Evolutionary conservation across 2,888 invertebrate species (phyloP), one percentile per base, ranked within the genome.

Genomic region (Drosophila demipolita): DNA sequence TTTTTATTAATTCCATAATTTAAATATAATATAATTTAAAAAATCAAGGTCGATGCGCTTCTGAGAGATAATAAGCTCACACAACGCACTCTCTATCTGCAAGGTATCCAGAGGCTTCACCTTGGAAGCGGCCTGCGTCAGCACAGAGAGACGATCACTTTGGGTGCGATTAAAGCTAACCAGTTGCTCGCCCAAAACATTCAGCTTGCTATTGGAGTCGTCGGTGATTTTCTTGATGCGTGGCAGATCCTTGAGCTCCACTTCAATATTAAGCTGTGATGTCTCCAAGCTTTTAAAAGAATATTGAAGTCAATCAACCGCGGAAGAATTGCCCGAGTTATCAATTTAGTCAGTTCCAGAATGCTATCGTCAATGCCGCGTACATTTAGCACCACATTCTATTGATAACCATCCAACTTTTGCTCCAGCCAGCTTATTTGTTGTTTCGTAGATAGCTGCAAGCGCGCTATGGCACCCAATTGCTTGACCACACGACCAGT

Each of bases 181-280:
- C n/a, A 84, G 38, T n/a, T 87, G 75, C 0, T 42, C 40, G 23
- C 66, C 66, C 29, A 84, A 32, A 8, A 23, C 33, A 15, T 57
- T 50, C 5, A 84, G 45, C 35, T 76, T 80, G 6, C 9, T 33
- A 45, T 78, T 80, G 1, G 82, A 71, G 7, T 76, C 48, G 17
- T 78, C 65, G 50, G 48, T 59, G 0, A 81, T 20, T 3, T 89
- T 68, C 54, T 68, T 87, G 4, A 84, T 66, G 26, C 65, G 78
- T 0, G 52, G 50, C 20, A 84, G 38, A 3, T 32, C 64, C 58
- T 78, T 87, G 0, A 84, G 66, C 8, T 84, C 89, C 11, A 84
- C 81, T 49, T 84, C 89, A 11, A 81, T 69, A 50, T 84, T 84
- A 20, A 89, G 73, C 15, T 89, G 84, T 1, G 84, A 83, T 5